Conservation (phyloP, 1,140 invertebrate genomes). For the Contarinia nasturtii region DNA sequence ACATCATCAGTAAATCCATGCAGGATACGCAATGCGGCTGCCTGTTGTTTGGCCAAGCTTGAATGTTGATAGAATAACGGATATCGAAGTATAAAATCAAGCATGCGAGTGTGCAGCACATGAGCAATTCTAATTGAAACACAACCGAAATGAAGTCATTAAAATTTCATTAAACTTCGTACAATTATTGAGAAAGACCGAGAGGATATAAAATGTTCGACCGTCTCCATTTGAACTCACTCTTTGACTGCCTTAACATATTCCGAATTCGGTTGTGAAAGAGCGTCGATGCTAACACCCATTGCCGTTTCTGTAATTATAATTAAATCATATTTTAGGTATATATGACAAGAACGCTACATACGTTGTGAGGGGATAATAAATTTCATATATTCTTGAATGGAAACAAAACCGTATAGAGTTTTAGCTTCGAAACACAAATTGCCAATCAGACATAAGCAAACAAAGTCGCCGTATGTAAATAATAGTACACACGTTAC, state of each 20-base stretch:
- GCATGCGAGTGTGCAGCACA: slow-evolving; percentile 12
- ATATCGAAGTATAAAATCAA: slow-evolving; percentile 19
- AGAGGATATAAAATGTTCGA: not conserved
- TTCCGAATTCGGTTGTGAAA: slow-evolving; percentile 42
- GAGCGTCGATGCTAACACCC: slow-evolving; percentile 56
- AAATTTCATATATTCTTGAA: too few relatives aligned
- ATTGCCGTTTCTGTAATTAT: slow-evolving; percentile 66
- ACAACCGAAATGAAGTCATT: not conserved
- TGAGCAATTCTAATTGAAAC: not conserved
- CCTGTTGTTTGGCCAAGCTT: slow-evolving; percentile 25
- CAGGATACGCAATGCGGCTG: slow-evolving; percentile 36
- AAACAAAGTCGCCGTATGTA: too few relatives aligned
- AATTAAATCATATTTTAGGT: too few relatives aligned
- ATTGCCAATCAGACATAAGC: too few relatives aligned
- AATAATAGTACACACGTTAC: too few relatives aligned
- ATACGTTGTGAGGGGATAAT: too few relatives aligned
- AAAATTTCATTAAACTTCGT: too few relatives aligned
- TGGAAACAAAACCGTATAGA: too few relatives aligned
- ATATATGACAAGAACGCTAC: too few relatives aligned
- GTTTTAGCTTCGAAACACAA: too few relatives aligned
- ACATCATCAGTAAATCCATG: slow-evolving; percentile 46
- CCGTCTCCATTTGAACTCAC: slow-evolving; percentile 23
- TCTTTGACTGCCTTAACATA: slow-evolving; percentile 52
- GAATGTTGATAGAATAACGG: slow-evolving; percentile 23
- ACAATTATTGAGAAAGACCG: too few relatives aligned